These are phyloP conservation scores for Dasyprocta punctata DNA, from an alignment of 2,113 vertebrate species.

Conservation along the genomic window DNA sequence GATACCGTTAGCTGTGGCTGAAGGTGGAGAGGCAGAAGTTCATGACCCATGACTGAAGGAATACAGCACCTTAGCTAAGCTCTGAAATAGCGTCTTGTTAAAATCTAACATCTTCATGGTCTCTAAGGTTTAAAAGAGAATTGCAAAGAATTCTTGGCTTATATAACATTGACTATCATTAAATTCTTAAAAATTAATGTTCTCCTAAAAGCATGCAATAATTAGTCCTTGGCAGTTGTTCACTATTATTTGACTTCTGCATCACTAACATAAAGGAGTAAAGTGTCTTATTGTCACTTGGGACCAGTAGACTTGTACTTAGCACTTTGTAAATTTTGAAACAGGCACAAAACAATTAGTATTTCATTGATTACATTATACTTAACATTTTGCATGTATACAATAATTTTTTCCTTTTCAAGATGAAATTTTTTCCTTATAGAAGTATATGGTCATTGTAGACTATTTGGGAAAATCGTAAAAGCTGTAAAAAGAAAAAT, in stretches of 20 bases:
- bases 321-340: conserved; percentile 30
- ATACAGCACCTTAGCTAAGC: background rate
- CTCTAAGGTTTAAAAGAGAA: background rate
- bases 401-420: conserved; percentile 27
- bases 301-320: background rate
- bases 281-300: conserved; percentile 10
- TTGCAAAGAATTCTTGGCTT: conserved; percentile 8
- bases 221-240: background rate
- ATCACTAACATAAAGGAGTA: conserved; percentile 7
- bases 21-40: background rate
- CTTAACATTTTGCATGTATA: background rate
- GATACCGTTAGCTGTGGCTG: background rate
- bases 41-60: background rate
- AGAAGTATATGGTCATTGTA: background rate
- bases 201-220: conserved; percentile 31
- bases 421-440: conserved; percentile 25
- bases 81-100: background rate
- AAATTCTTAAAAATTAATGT: conserved; percentile 34
- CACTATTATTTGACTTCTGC: background rate
- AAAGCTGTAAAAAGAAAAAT: conserved; percentile 35
- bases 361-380: conserved; percentile 20
- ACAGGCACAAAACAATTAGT: conserved; percentile 6
- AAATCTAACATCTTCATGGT: background rate
- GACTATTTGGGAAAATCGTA: conserved; percentile 40
- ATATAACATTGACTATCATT: background rate